phyloP scores from a whole-genome alignment of 2,113 vertebrate genomes.

The Sceloporus tristichus region DNA sequence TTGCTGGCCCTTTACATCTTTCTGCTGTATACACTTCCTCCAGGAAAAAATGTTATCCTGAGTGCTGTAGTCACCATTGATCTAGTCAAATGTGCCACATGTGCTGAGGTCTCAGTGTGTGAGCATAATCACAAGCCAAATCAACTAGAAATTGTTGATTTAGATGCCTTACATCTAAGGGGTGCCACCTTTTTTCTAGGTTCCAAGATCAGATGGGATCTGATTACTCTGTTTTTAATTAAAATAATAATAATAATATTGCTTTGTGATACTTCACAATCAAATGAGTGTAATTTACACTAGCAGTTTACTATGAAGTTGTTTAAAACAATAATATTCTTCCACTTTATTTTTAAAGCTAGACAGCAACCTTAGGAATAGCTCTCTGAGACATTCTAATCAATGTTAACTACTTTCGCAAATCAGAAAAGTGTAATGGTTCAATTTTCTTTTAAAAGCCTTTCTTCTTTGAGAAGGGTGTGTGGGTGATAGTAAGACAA shows the following conservation, averaged over 20 bases:
- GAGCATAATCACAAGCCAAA: too few relatives aligned
- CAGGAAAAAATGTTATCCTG: too few relatives aligned
- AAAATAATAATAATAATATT: not conserved
- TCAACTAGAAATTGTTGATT: too few relatives aligned
- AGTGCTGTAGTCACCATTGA: too few relatives aligned
- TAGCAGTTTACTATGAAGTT: conserved; percentile 51
- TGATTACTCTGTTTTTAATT: too few relatives aligned
- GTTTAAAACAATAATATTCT: conserved; percentile 52
- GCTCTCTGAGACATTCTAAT: conserved; percentile 66
- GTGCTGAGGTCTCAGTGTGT: too few relatives aligned
- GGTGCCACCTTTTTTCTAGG: too few relatives aligned
- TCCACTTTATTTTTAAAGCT: conserved; percentile 64
- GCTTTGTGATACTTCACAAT: conserved; percentile 26
- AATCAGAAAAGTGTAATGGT: conserved; percentile 64
- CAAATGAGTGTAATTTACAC: conserved; percentile 56
- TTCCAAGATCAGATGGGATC: too few relatives aligned
- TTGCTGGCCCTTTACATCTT: too few relatives aligned
- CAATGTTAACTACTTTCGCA: conserved; percentile 71
- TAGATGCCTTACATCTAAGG: too few relatives aligned
- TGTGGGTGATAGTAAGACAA: conserved; percentile 65
- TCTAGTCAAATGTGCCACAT: too few relatives aligned
- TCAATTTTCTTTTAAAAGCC: conserved; percentile 58
- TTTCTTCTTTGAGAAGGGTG: conserved; percentile 49
- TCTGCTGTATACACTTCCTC: too few relatives aligned
- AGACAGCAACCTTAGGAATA: conserved; percentile 65